phyloP scores from a whole-genome alignment of 2,113 vertebrate species.

The Taxidea taxus region DNA sequence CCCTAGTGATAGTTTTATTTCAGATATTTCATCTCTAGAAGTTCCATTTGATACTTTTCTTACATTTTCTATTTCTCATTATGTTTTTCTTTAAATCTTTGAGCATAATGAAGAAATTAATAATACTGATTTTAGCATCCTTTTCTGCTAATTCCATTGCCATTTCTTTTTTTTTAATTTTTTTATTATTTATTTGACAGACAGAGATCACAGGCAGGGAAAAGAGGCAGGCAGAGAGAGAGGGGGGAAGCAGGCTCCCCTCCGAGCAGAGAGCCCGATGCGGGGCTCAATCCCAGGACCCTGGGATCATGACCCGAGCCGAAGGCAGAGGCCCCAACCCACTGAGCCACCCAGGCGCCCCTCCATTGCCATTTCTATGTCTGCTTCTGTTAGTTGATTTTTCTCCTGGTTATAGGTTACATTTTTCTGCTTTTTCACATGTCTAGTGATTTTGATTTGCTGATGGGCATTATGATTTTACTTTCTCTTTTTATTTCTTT shows the following conservation, averaged over 20 bases:
- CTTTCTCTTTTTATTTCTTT: not conserved
- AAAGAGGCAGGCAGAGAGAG: no score
- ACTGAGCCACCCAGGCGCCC: no score
- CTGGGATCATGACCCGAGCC: no score
- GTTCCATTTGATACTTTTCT: not conserved
- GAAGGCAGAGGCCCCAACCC: no score
- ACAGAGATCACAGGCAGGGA: no score
- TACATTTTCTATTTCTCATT: not conserved
- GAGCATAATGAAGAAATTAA: not conserved
- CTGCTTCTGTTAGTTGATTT: not conserved
- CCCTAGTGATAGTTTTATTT: not conserved
- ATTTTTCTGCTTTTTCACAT: not conserved
- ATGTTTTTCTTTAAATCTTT: not conserved
- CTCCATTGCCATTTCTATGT: not conserved
- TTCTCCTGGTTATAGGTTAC: not conserved
- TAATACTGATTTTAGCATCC: not conserved
- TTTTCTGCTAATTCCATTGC: not conserved
- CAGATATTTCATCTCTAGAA: not conserved
- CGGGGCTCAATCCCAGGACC: no score
- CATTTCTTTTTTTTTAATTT: no score
- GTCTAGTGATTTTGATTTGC: not conserved
- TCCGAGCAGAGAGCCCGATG: no score
- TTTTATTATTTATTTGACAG: no score
- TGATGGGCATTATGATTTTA: not conserved
- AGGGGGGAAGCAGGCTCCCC: no score